Evolutionary conservation across 2,797 vertebrate genomes (phyloP), one percentile per base, ranked within the genome.

Genomic region (Cetoscarus ocellatus): DNA sequence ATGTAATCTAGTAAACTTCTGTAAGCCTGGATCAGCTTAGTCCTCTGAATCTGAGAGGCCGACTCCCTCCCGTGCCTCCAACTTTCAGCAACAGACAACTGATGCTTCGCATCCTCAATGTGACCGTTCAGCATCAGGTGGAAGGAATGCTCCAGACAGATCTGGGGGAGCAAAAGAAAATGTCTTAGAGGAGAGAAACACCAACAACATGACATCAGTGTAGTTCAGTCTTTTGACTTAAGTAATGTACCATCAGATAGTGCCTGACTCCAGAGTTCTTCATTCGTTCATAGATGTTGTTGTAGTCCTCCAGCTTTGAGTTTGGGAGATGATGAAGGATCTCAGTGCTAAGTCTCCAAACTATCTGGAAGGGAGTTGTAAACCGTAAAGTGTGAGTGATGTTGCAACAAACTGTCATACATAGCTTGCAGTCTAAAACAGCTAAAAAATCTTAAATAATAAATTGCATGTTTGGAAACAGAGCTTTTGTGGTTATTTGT

Each of bases 281-380:
- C 90, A 99, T 95, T 35, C 86, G 92, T 72, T 98, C 96, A 36
- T 95, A 95, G 79, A 99, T 96, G 74, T 64, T 80, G 69, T 75
- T 97, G 79, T 96, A 94, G 54, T 96, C 94, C 12, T 94, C 94
- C 66, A 93, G 12, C 1, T 38, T 94, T 80, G 95, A 93, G 17
- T 87, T 92, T 7, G 96, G 95, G 80, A 94, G 95, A 83, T 97
- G 94, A 60, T 93, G 95, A 12, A 99, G 87, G 84, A 99, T 95
- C 92, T 97, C 96, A n/a, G 87, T 91, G 84, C 96, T 94, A 11
- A 96, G 61, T 90, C 94, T 96, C 97, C 97, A 98, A 86, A 96
- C 85, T 0, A 94, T 74, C 98, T 99, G 72, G 35, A 75, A 49
- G 27, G 27, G 27, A 27, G 27, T 27, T 27, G 27, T 27, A 27